Base-by-base conservation (phyloP, 2,113 vertebrate species). In the Orthonyx spaldingii region DNA sequence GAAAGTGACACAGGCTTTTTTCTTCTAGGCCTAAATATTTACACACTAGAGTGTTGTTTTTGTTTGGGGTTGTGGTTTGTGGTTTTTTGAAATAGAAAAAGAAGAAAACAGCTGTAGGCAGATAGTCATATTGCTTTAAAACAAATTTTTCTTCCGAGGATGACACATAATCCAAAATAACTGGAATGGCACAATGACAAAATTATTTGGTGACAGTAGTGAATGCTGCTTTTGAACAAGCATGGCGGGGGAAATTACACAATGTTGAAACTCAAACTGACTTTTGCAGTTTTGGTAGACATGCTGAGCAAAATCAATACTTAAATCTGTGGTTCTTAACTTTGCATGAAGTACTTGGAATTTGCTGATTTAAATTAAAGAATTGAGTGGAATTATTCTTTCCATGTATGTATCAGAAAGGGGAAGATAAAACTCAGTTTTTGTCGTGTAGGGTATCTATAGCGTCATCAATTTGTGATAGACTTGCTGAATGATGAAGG, bases 381-480 rank as follows among this genome's bases (percentile, higher is more conserved):
- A 75, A 37, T 56, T 50, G 37, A 65, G 37, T 57, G 24, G 52
- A 61, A 33, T 90, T 75, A 49, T 11, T 81, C 23, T 89, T 84
- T 24, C n/a, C 2, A 1, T 46, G 5, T 44, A 17, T 41, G 8
- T 93, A 28, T 35, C 0, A 0, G 20, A 68, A 88, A 26, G 6
- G 15, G 46, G 9, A 84, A 39, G 30, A 66, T 69, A 50, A 21
- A 86, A 17, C 22, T 64, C 47, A 12, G 2, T 7, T 37, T 60
- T 57, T 82, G 21, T 75, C 13, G 33, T 82, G 12, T 30, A 35
- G 20, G 19, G 17, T 79, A 52, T 39, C 41, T 72, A 14, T n/a
- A 52, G 39, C 57, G 56, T 22, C 11, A 20, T 57, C 30, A 49
- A 3, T 72, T 83, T 56, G 6, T 55, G 30, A 21, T 41, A 55